Base-by-base conservation (phyloP, 1,140 invertebrate species). In the Aphaenogaster ashmeadi region DNA sequence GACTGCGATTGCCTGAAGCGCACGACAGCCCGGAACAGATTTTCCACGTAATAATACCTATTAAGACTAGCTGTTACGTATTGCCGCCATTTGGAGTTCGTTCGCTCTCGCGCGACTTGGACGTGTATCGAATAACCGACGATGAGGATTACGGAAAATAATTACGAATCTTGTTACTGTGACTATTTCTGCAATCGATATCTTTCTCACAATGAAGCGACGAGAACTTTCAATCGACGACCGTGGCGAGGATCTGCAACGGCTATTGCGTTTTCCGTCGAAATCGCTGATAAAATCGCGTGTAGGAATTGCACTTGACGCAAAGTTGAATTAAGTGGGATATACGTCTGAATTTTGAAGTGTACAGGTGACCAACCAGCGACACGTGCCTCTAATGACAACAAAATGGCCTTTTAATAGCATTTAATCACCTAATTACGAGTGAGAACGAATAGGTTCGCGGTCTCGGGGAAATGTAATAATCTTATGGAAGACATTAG, bases 81-180 rank as follows among this genome's bases (percentile, higher is more conserved):
- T 89, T 38, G 88, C 74, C 71, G 64, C 50, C 80, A 89, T 87
- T 87, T 78, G 72, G 56, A 38, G 52, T 27, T 54, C 56, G 27
- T 66, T 27, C 36, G 77, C 56, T 74, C 86, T 44, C 78, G 44
- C 66, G 84, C 67, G 41, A 8, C 38, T 44, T n/a, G 38, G 11
- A 67, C 21, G 41, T 27, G 27, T 3, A 33, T 15, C 74, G 72
- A 89, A 72, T 78, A 87, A 89, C 21, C 72, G 78, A 38, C 36
- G 54, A 72, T 27, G 18, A 33, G n/a, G 66, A 78, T 90, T 74
- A 66, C 88, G 64, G 78, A 79, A 87, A 90, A 86, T 79, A 90
- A 90, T 87, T 72, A 56, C 15, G 44, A 18, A 77, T 87, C 88
- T 15, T 36, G 62, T 81, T 62, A 44, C 38, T 8, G 50, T 21